Evolutionary conservation across 2,888 invertebrate species (phyloP).

Genomic region (Drosophila setosimentum): DNA sequence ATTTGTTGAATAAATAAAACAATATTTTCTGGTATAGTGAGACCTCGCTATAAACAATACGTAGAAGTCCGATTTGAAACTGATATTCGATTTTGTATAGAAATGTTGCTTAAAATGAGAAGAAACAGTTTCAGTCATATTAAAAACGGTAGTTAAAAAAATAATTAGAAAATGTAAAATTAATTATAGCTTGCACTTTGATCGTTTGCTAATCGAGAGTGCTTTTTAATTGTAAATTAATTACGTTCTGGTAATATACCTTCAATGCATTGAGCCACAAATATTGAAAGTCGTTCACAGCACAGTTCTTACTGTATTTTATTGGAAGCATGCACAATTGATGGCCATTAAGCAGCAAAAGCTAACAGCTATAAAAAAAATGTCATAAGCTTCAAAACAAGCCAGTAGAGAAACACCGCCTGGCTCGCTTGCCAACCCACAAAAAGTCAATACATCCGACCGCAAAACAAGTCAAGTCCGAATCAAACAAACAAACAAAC

Average conservation of each 20-base stretch:
- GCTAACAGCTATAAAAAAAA: slow-evolving; percentile 37
- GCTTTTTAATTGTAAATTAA: too few species aligned
- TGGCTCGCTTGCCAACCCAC: not conserved
- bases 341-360: slow-evolving; percentile 47
- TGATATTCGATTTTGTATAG: not conserved
- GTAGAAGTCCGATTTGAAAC: not conserved
- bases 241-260: not conserved
- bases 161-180: not conserved
- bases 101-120: not conserved
- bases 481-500: slow-evolving; percentile 13
- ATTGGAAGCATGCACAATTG: slow-evolving; percentile 42
- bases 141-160: not conserved
- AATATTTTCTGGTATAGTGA: slow-evolving; percentile 39
- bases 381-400: slow-evolving; percentile 40
- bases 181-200: not conserved
- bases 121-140: not conserved
- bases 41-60: slow-evolving; percentile 6
- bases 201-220: fast-evolving
- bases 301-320: slow-evolving; percentile 35
- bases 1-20: slow-evolving; percentile 60
- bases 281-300: not conserved
- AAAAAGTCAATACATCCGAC: slow-evolving; percentile 26
- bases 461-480: slow-evolving; percentile 9
- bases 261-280: not conserved
- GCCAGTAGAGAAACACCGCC: not conserved